phyloP scores from a whole-genome alignment of 2,797 vertebrate species.

The Botia kubotai region DNA sequence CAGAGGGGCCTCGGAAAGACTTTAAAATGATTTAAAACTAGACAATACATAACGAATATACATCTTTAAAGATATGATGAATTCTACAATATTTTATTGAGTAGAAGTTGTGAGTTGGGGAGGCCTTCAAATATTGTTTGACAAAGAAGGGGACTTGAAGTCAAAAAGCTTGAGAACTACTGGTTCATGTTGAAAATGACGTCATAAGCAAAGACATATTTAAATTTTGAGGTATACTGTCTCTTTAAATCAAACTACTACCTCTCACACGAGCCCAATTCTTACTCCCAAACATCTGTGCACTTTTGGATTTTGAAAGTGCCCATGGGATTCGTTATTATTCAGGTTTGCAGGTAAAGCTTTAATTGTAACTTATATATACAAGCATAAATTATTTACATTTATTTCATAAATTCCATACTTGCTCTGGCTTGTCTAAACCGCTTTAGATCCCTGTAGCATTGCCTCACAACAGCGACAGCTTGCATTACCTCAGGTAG shows the following conservation, averaged over 20 bases:
- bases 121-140: no score
- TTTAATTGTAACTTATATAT: conserved; percentile 51
- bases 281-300: conserved; percentile 41
- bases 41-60: no score
- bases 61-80: no score
- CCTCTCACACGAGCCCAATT: conserved; percentile 2
- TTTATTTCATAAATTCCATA: conserved; percentile 70
- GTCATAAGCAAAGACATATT: background rate
- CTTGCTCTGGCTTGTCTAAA: conserved; percentile 58
- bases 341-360: conserved; percentile 60
- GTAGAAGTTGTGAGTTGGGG: no score
- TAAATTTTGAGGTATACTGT: background rate
- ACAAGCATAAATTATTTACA: conserved; percentile 53
- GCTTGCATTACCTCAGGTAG: conserved; percentile 69
- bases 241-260: background rate
- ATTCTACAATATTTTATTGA: no score
- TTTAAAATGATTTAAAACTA: no score
- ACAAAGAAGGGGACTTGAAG: no score
- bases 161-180: no score
- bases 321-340: conserved; percentile 44
- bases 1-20: no score
- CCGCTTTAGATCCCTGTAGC: conserved; percentile 51
- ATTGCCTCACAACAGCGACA: conserved; percentile 64
- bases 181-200: background rate
- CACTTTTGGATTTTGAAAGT: conserved; percentile 37